phyloP scores from a whole-genome alignment of 2,888 invertebrate genomes.

The Amblyjoppa fuscipennis region DNA sequence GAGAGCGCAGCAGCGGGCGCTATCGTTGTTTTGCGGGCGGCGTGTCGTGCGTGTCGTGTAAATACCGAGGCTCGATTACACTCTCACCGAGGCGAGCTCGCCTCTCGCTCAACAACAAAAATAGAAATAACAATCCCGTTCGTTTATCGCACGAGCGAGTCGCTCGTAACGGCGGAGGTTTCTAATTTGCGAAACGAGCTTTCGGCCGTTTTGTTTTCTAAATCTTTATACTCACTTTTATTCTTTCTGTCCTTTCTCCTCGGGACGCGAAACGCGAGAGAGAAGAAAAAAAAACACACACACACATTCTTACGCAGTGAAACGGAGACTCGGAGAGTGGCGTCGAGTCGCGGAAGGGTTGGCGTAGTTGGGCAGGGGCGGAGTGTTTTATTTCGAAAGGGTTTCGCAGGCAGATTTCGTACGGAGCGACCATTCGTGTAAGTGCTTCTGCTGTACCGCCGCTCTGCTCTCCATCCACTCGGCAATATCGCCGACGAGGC shows the following conservation, averaged over 20 bases:
- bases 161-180: slow-evolving; percentile 35
- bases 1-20: slow-evolving; percentile 17
- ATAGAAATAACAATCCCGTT: slow-evolving; percentile 15
- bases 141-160: background rate
- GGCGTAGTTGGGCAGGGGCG: slow-evolving; percentile 14
- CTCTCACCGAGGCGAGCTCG: background rate
- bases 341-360: slow-evolving; percentile 30
- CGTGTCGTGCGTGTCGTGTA: background rate
- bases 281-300: too few species aligned
- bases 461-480: slow-evolving; percentile 17
- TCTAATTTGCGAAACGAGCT: slow-evolving; percentile 56
- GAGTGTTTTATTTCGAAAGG: slow-evolving; percentile 59
- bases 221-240: slow-evolving; percentile 3
- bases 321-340: background rate
- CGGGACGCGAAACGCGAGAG: background rate
- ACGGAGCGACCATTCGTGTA: slow-evolving; percentile 51
- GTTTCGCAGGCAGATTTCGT: slow-evolving; percentile 45
- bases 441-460: slow-evolving; percentile 31
- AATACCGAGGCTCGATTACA: slow-evolving; percentile 17
- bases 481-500: slow-evolving; percentile 39
- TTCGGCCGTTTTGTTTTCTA: slow-evolving; percentile 25
- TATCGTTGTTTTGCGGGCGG: slow-evolving; percentile 2
- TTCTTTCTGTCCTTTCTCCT: slow-evolving; percentile 20
- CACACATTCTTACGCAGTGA: background rate
- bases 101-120: slow-evolving; percentile 18